phyloP scores from a whole-genome alignment of 1,140 invertebrate genomes.

The Drosophila sp. region DNA sequence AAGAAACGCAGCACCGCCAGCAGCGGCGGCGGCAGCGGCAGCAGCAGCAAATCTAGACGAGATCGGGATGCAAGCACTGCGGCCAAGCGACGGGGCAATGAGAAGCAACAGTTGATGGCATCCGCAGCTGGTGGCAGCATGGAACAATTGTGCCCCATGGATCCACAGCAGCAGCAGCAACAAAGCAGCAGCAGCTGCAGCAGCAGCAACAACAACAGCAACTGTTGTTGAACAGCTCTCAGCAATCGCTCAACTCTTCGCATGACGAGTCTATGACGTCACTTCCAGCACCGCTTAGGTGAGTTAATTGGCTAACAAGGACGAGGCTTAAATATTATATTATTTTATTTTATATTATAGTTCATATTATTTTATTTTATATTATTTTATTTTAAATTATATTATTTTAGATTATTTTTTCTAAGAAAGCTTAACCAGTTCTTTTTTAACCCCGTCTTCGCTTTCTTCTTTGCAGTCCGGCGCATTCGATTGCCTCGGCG shows the following conservation, averaged over 20 bases:
- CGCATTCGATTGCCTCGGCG: conserved; percentile 79
- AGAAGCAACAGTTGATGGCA: conserved; percentile 39
- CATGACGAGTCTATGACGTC: conserved; percentile 85
- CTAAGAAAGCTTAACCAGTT: too few species aligned
- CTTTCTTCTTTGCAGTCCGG: conserved; percentile 75
- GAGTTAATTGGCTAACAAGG: conserved; percentile 22
- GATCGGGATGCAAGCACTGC: conserved; percentile 66
- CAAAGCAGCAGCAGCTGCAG: conserved; percentile 56
- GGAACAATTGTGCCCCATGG: conserved; percentile 51
- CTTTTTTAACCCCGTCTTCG: too few species aligned
- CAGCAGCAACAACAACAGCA: conserved; percentile 63
- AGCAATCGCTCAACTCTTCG: conserved; percentile 84
- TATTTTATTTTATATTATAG: too few species aligned
- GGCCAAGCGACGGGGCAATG: conserved; percentile 65
- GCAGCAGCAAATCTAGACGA: conserved; percentile 72
- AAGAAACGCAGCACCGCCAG: conserved; percentile 85
- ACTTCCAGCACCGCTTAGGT: conserved; percentile 80
- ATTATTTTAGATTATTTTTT: too few species aligned
- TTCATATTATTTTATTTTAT: too few species aligned
- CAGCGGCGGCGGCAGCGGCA: conserved; percentile 51
- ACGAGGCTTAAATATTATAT: too few species aligned
- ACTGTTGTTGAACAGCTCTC: conserved; percentile 75
- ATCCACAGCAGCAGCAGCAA: conserved; percentile 51
- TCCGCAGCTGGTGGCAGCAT: conserved; percentile 32
- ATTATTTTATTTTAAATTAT: too few species aligned